Conservation (phyloP, 2,797 vertebrate species). For the Saguinus oedipus region DNA sequence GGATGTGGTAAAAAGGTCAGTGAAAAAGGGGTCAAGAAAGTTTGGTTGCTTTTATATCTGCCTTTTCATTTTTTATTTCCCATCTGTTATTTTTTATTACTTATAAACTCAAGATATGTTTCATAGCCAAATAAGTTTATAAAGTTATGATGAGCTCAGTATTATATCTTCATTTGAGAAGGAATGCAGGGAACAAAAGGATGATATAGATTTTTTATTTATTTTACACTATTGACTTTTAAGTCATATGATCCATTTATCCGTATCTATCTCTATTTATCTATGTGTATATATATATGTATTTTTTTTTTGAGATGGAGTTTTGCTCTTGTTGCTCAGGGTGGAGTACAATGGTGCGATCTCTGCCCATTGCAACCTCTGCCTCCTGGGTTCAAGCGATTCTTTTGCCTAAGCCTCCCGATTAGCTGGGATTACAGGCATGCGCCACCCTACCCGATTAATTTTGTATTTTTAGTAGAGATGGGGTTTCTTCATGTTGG, state of each 20-base stretch:
- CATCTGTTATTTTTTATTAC: constrained; percentile 15
- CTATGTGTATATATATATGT: too few species aligned
- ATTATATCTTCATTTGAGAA: constrained; percentile 38
- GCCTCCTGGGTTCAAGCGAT: too few species aligned
- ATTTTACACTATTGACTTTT: background rate
- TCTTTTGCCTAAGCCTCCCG: too few species aligned
- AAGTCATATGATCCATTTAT: constrained; percentile 34
- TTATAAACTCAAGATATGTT: constrained; percentile 40
- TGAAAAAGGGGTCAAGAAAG: constrained; percentile 61
- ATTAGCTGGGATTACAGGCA: too few species aligned
- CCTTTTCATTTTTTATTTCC: constrained; percentile 44
- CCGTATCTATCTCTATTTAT: background rate
- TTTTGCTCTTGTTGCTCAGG: too few species aligned
- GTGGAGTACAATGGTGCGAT: too few species aligned
- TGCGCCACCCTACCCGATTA: too few species aligned
- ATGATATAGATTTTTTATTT: background rate
- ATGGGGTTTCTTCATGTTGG: too few species aligned
- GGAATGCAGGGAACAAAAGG: constrained; percentile 6
- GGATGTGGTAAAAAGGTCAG: constrained; percentile 96
- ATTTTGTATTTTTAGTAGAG: too few species aligned
- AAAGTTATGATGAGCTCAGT: constrained; percentile 19
- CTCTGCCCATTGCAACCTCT: too few species aligned
- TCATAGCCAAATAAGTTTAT: constrained; percentile 23
- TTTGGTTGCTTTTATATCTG: constrained; percentile 50
- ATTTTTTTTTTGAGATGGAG: too few species aligned